Conservation (phyloP, 1,140 invertebrate species). For the Himalopsyche phryganea region DNA sequence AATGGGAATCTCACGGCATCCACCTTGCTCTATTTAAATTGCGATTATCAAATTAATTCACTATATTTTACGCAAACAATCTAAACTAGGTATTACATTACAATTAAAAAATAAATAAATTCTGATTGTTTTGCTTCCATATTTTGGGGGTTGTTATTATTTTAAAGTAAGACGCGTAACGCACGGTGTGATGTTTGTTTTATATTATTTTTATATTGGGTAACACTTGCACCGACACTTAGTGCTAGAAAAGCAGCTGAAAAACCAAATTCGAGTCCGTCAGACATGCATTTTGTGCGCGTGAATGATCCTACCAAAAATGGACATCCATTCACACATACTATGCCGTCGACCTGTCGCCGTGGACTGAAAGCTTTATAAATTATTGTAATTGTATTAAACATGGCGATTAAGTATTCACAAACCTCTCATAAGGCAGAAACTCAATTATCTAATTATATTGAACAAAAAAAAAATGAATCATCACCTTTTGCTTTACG, state of each 20-base stretch:
- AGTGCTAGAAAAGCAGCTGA: conserved; percentile 35
- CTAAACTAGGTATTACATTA: neutral
- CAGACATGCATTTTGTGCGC: conserved; percentile 10
- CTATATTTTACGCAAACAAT: neutral
- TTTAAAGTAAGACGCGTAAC: neutral
- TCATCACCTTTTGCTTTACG: too few species aligned
- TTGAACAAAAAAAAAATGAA: too few species aligned
- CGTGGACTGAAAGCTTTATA: conserved; percentile 8
- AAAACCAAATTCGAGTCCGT: conserved; percentile 7
- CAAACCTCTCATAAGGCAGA: too few species aligned
- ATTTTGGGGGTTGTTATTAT: conserved; percentile 1
- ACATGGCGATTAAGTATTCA: too few species aligned
- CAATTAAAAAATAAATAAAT: neutral
- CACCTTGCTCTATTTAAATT: conserved; percentile 18
- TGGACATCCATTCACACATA: conserved; percentile 5
- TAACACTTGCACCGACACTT: conserved; percentile 22
- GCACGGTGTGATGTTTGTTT: conserved; percentile 20
- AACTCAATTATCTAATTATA: too few species aligned
- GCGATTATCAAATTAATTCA: conserved; percentile 2
- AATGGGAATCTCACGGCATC: conserved; percentile 33
- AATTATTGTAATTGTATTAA: too few species aligned
- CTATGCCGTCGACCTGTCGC: conserved; percentile 7
- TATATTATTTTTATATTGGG: conserved; percentile 4
- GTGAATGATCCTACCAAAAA: neutral
- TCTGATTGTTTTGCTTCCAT: neutral